Evolutionary conservation across 2,888 invertebrate species (phyloP).

Genomic region (Linyphia triangularis): DNA sequence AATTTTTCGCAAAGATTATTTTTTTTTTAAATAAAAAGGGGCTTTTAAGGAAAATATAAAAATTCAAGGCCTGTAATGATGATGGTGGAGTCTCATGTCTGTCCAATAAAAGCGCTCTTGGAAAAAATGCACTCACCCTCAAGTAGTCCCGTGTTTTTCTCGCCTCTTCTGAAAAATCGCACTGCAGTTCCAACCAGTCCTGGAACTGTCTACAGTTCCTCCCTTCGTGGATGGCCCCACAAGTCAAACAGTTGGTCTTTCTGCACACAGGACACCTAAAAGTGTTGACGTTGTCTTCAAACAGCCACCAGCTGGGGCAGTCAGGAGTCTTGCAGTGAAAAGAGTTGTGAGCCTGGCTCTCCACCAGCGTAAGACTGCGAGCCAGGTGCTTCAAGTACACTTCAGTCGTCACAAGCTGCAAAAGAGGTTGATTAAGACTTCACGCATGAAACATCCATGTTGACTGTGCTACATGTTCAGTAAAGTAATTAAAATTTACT

Average conservation of each 20-base stretch:
- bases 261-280: constrained; percentile 92
- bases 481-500: too few relatives aligned
- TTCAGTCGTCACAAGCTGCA: constrained; percentile 85
- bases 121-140: constrained; percentile 81
- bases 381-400: constrained; percentile 90
- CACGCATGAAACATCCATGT: too few relatives aligned
- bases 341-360: constrained; percentile 87
- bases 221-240: constrained; percentile 85
- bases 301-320: constrained; percentile 93
- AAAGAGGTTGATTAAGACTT: too few relatives aligned
- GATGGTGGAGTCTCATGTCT: too few relatives aligned
- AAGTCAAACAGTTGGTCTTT: constrained; percentile 89
- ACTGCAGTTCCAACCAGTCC: constrained; percentile 83
- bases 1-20: too few relatives aligned
- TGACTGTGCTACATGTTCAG: too few relatives aligned
- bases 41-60: too few relatives aligned
- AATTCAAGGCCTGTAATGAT: too few relatives aligned
- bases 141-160: constrained; percentile 88
- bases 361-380: constrained; percentile 89
- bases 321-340: constrained; percentile 95
- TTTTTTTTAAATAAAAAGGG: too few relatives aligned
- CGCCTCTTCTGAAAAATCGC: constrained; percentile 85
- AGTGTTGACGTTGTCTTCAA: constrained; percentile 90
- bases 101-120: too few relatives aligned
- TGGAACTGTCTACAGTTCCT: constrained; percentile 91